Base-by-base conservation (phyloP, 2,797 vertebrate species). In the Sebastes oblongus region DNA sequence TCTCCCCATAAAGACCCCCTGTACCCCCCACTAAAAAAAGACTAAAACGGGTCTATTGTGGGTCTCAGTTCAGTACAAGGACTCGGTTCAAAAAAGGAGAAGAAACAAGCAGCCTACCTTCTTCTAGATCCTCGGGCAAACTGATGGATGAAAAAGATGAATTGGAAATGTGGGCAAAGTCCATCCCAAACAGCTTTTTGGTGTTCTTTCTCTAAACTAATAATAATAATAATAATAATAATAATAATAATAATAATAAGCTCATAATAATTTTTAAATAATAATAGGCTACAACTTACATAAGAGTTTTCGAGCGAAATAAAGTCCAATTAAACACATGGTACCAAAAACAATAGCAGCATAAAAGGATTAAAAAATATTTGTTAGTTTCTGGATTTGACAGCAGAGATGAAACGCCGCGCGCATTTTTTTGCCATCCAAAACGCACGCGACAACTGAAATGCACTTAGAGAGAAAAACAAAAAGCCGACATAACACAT, bases 121-220 rank as follows among this genome's bases (percentile, higher is more conserved):
- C 72, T 1, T 58, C 32, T 22, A 27, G 39, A 77, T 18, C 65
- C 36, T 81, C 77, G 4, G 86, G 72, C 1, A 58, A 59, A 65
- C 56, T 90, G 42, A 66, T 6, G 16, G 78, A 46, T 4, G 83
- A 29, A 69, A 77, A 71, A 30, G 87, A 90, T 34, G 78, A 70
- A 75, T 87, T 84, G 1, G 66, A 58, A 42, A 66, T 81, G n/a
- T 27, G 3, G 46, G 16, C 20, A 70, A 84, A 86, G 77, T 92
- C 91, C 92, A 92, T 93, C 78, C 52, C 74, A 36, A 46, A 61
- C 0, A 54, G 13, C n/a, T n/a, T 39, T 39, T 20, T 54, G 14
- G 24, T 5, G 8, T 1, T 58, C 4, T 16, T 11, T 12, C 22
- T 76, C 18, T 56, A 5, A 66, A 77, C 54, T 24, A 66, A 8